These are phyloP conservation scores for Sepioteuthis lessoniana DNA, from an alignment of 2,888 invertebrate species.

Conservation along the genomic window DNA sequence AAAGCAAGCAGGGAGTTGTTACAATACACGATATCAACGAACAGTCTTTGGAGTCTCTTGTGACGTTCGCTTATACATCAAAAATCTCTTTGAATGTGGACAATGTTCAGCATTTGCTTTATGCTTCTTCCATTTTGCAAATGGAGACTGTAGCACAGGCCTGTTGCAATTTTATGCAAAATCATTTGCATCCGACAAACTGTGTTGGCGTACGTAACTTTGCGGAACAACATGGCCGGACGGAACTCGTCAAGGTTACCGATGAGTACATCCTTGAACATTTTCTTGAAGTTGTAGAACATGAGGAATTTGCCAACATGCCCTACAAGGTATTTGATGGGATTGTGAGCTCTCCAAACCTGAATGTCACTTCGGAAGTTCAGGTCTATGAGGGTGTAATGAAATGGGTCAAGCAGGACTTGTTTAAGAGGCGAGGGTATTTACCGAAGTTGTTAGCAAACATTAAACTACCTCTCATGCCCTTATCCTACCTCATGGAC, in stretches of 20 bases:
- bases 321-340: conserved; percentile 65
- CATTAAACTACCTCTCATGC: conserved; percentile 75
- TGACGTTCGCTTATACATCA: conserved; percentile 76
- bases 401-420: conserved; percentile 74
- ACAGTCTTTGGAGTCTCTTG: conserved; percentile 70
- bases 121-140: conserved; percentile 76
- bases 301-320: conserved; percentile 71
- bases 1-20: conserved; percentile 67
- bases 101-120: conserved; percentile 76
- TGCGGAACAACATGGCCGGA: conserved; percentile 75
- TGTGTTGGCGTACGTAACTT: conserved; percentile 76
- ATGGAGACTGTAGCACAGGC: conserved; percentile 75
- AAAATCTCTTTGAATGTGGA: conserved; percentile 73
- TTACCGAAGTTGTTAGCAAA: conserved; percentile 70
- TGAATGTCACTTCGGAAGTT: conserved; percentile 69
- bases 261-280: conserved; percentile 72
- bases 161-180: conserved; percentile 76
- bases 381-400: conserved; percentile 75
- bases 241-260: conserved; percentile 69
- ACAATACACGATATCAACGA: conserved; percentile 73
- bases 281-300: conserved; percentile 69
- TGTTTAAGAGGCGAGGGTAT: conserved; percentile 63
- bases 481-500: conserved; percentile 72
- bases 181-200: conserved; percentile 75
- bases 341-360: conserved; percentile 68